Evolutionary conservation across 37 sponge, comb jelly and placozoan species (phyloP), one percentile per base, ranked within the genome.

Genomic region (Oopsacas minuta): DNA sequence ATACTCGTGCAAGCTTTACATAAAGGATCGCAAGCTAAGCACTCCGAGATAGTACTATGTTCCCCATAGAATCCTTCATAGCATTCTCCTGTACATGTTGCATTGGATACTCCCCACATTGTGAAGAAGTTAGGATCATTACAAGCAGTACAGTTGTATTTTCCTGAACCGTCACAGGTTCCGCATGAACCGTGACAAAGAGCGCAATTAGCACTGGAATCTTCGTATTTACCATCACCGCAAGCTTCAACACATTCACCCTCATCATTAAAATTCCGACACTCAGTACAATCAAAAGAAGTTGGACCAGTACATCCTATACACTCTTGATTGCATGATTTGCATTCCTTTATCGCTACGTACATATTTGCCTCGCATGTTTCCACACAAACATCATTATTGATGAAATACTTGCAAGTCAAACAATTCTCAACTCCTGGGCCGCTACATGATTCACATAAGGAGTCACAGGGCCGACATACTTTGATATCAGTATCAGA

Each of bases 241-340:
- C 83, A 61, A 5, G 3, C 30, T n/a, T 3, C 75, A 3, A 61
- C 75, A 61, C 75, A 61, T 20, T 20, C 22, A 10, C 75, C 75
- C 5, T 12, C 22, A 12, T 61, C 28, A n/a, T 61, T 61, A 7
- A 83, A 0, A 83, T 87, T 87, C 83, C 46, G 51, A 39, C 87
- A 83, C 37, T 0, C 34, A 7, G 83, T 0, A 37, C 89, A 88
- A n/a, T 82, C 35, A 36, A 34, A 36, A 39, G 81, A 37, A 15
- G 81, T 83, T 32, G 25, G 32, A 0, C 89, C 89, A 0, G 39
- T 82, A 38, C 89, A 88, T 1, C 83, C 86, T 34, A 52, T 49
- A 30, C 89, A 88, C 39, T 88, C 83, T 82, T 85, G 83, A 51
- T 88, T 53, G 83, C 89, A 88, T 0, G 61, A 36, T 0, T 52